phyloP scores from a whole-genome alignment of 2,797 vertebrate genomes.

The Bryconaethiops microstoma region DNA sequence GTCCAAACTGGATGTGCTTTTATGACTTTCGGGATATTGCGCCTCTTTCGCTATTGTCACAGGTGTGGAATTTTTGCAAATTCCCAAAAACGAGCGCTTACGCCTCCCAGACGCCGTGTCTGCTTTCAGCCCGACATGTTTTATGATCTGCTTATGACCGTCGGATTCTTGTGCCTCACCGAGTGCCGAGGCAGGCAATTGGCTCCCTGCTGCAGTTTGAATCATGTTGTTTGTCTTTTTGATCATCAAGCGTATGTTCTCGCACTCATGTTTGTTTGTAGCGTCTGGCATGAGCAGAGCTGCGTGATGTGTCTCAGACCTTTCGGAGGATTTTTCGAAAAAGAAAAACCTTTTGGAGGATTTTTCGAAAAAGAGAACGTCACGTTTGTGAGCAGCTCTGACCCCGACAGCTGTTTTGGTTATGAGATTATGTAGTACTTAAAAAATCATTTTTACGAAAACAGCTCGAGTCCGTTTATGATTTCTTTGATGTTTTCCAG shows the following conservation, averaged over 20 bases:
- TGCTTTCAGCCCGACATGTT: constrained; percentile 11
- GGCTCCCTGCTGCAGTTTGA: constrained; percentile 11
- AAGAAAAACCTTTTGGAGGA: not conserved
- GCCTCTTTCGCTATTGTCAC: not conserved
- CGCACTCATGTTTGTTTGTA: not conserved
- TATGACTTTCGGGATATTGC: not conserved
- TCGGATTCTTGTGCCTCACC: constrained; percentile 17
- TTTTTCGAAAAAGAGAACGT: not conserved
- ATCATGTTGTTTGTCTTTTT: constrained; percentile 22
- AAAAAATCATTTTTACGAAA: not conserved
- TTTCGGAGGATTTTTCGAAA: not conserved
- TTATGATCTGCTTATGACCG: constrained; percentile 25
- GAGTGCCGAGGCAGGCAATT: not conserved
- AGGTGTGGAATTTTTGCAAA: constrained; percentile 3
- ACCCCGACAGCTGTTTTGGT: constrained; percentile 7
- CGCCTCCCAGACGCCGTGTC: constrained; percentile 15
- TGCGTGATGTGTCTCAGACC: not conserved
- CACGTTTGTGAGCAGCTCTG: not conserved
- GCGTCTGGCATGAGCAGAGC: not conserved
- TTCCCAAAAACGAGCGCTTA: constrained; percentile 15
- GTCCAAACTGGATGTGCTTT: constrained; percentile 11
- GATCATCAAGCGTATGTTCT: constrained; percentile 2
- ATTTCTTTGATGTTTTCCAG: not conserved
- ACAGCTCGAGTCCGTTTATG: constrained; percentile 4
- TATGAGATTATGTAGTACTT: not conserved